Evolutionary conservation across 2,113 vertebrate genomes (phyloP), one percentile per base, ranked within the genome.

Genomic region (Notothenia rossii): DNA sequence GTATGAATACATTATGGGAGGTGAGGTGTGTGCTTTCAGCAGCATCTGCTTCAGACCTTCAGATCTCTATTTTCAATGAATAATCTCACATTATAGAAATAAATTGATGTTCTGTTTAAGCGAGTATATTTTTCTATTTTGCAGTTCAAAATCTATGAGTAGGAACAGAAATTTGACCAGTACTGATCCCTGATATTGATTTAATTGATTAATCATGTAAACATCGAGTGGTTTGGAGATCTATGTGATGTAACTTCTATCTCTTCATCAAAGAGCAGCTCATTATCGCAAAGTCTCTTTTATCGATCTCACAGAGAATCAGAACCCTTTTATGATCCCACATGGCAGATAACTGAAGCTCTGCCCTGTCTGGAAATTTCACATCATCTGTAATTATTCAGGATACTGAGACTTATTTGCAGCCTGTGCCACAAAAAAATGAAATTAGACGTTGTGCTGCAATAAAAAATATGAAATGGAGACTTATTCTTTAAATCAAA

Each of bases 1-100:
- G 49, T 73, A 80, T 83, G 13, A 85, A 90, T 86, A 86, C 76
- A 84, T 83, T 2, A 89, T 85, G 80, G 87, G 69, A 72, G 55
- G 53, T 20, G 29, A 85, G 79, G 20, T 60, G 59, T 46, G 15
- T 13, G 25, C 54, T 77, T 82, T 65, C 53, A 53, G 85, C 56
- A 67, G 68, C 55, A 50, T 22, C 55, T 55, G 22, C 58, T 64
- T 13, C 56, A 82, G 43, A 62, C 29, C 64, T 48, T 40, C 33
- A 77, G 36, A 51, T 43, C 77, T 72, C 20, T 53, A 49, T 59
- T 49, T 79, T 75, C 43, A 71, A 12, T 73, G 4, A 72, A 66
- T 25, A 20, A 55, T 84, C 46, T 64, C 36, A 50, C 59, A 33
- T 50, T 25, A 50, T 7, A n/a, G 50, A 46, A 71, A 65, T 64